Evolutionary conservation across 1,140 invertebrate species (phyloP).

Genomic region (Gryllus bimaculatus): DNA sequence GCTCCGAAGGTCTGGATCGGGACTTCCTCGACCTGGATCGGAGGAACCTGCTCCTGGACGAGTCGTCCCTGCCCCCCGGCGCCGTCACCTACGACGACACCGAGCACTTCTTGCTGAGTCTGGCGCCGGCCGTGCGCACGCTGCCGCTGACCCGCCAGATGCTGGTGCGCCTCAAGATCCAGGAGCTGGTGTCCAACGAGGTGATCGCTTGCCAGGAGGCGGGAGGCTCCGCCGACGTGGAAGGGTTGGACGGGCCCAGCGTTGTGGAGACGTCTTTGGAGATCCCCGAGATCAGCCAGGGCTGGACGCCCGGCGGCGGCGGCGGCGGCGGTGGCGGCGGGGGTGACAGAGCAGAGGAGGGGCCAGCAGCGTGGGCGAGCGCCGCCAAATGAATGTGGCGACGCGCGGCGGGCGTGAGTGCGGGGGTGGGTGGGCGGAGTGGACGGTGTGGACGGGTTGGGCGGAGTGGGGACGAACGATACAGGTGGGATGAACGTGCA

Average conservation of each 20-base stretch:
- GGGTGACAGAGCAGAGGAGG: too few relatives aligned
- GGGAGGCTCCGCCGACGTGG: not conserved
- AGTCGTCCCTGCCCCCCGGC: not conserved
- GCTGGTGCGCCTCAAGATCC: conserved; percentile 33
- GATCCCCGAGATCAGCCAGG: not conserved
- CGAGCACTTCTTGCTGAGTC: conserved; percentile 33
- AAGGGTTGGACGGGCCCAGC: not conserved
- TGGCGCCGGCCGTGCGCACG: conserved; percentile 30
- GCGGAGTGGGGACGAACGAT: too few relatives aligned
- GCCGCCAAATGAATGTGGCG: too few relatives aligned
- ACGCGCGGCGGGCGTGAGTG: too few relatives aligned
- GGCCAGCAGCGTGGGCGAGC: too few relatives aligned
- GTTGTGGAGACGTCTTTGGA: not conserved
- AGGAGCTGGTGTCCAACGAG: conserved; percentile 32
- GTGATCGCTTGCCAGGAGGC: conserved; percentile 24
- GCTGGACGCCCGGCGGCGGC: not conserved
- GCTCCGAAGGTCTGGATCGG: not conserved
- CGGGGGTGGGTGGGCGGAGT: too few relatives aligned
- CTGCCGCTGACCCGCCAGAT: conserved; percentile 32
- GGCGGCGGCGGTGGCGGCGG: too few relatives aligned
- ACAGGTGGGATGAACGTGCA: too few relatives aligned
- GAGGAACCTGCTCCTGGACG: not conserved
- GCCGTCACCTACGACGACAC: conserved; percentile 30
- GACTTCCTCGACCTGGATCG: not conserved
- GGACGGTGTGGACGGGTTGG: too few relatives aligned